These are phyloP conservation scores for Pandemis corylana DNA, from an alignment of 2,888 invertebrate species.

Conservation along the genomic window DNA sequence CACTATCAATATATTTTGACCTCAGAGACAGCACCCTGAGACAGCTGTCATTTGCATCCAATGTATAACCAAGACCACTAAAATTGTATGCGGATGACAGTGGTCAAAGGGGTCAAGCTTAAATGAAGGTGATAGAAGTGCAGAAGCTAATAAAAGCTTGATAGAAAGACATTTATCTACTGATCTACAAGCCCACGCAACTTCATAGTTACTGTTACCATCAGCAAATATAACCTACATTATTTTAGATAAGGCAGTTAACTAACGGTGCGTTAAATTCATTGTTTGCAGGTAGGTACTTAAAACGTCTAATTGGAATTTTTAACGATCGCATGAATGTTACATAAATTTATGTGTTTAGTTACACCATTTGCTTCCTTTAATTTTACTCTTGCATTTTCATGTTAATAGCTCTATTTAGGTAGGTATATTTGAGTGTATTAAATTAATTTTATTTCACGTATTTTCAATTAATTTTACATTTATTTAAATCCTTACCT, in stretches of 20 bases:
- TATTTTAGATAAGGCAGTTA: neutral
- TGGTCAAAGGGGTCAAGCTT: no score
- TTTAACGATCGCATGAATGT: neutral
- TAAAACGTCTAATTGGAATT: neutral
- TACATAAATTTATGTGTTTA: neutral
- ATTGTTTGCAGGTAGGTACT: neutral
- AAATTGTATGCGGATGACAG: no score
- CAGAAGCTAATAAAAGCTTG: no score
- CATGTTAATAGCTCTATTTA: no score
- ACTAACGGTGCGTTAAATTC: neutral
- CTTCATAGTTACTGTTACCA: neutral
- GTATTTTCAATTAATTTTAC: neutral
- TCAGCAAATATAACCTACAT: neutral
- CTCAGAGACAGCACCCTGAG: no score
- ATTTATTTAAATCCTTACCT: constrained; percentile 45
- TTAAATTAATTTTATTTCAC: neutral
- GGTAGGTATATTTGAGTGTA: no score
- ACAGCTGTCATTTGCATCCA: no score
- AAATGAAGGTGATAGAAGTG: no score
- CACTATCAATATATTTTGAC: no score
- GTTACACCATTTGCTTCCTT: neutral
- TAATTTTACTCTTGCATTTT: no score
- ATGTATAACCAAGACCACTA: no score
- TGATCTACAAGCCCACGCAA: neutral
- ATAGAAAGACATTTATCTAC: no score